Evolutionary conservation across 2,888 invertebrate genomes (phyloP), one percentile per base, ranked within the genome.

Genomic region (Tachina fera): DNA sequence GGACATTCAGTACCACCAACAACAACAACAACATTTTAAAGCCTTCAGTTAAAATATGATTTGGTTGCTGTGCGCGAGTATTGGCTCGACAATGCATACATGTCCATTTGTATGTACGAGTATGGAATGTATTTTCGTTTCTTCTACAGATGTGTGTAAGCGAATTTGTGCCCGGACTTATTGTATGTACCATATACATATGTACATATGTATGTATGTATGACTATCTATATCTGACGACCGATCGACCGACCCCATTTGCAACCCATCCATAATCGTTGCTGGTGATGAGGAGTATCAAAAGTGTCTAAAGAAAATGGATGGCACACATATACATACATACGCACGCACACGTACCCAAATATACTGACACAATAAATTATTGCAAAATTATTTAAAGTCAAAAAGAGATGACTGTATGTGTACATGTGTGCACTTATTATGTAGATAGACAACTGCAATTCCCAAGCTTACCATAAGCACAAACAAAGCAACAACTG

Each of bases 331-430:
- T 70, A 45, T 9, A 61, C 61, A 49, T 49, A 72, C 61, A 47
- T 31, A 61, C 16, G 70, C 53, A 74, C 60, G 43, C 31, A 19
- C 19, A 74, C 51, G 14, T 10, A 31, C 19, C 4, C 39, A 49
- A 60, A 60, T 31, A 13, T 14, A 13, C 67, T 56, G 58, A 14
- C 51, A 60, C 75, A 83, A 72, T 76, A 86, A 83, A 80, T 86
- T 83, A 80, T 83, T 86, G 86, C 61, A 80, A 86, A 86, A 83
- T 76, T 79, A 83, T 86, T 83, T 83, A 83, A 86, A 86, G 86
- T 80, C 86, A 83, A 83, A 86, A 86, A 86, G 86, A 86, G 86
- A 86, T 86, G 86, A 83, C 86, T 86, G 75, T 75, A 77, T 70
- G 60, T 74, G 60, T 74, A 43, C 53, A 49, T 47, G 13, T 67